Evolutionary conservation across 2,113 vertebrate genomes (phyloP).

Genomic region (Tenrec ecaudatus): DNA sequence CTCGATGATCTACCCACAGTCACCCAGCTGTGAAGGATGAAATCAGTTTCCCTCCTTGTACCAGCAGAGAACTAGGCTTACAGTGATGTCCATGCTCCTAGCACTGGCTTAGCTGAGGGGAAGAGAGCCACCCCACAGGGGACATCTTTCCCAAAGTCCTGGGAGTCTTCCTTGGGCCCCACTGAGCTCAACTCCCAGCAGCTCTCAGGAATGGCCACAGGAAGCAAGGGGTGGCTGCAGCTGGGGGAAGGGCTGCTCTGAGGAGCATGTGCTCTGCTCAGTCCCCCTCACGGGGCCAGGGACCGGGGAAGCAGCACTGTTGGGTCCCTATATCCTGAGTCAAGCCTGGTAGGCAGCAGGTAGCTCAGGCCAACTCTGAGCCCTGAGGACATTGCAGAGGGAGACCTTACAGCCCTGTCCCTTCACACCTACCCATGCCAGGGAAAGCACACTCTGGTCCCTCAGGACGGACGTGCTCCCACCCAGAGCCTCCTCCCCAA

Average conservation of each 20-base stretch:
- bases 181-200: not conserved
- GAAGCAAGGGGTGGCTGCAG: not conserved
- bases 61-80: not conserved
- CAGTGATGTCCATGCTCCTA: not conserved
- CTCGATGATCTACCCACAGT: not conserved
- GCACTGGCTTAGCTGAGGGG: too few species aligned
- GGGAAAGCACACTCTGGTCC: not conserved
- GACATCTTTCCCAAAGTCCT: not conserved
- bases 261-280: not conserved
- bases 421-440: not conserved
- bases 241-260: not conserved
- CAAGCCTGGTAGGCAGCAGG: not conserved
- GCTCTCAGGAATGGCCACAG: not conserved
- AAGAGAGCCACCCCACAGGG: not conserved
- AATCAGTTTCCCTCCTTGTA: not conserved
- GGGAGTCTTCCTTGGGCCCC: not conserved
- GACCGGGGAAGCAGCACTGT: not conserved
- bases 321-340: not conserved
- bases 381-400: not conserved
- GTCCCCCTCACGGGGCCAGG: not conserved
- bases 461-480: too few species aligned
- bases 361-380: not conserved
- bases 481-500: not conserved
- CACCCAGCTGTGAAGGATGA: not conserved
- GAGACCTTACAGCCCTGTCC: not conserved